Percentiles rank a stretch among this genome's conserved stretches.
phyloP scores from a whole-genome alignment of 2,888 invertebrate genomes.

The Cremastinae sp. region DNA sequence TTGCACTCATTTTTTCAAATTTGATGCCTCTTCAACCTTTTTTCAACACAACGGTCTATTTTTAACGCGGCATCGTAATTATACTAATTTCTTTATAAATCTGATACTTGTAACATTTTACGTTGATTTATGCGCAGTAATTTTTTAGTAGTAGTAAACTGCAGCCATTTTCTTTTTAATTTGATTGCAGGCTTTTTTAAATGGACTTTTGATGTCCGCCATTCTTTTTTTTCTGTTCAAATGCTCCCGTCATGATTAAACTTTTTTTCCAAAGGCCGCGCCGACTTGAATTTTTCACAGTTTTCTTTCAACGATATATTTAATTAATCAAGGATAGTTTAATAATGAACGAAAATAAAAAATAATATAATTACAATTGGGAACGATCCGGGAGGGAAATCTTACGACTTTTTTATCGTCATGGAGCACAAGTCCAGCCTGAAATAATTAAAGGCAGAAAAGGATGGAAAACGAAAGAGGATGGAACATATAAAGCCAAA shows the following conservation, averaged over 20 bases:
- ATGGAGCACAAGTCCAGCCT: not conserved
- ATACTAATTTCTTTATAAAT: no score
- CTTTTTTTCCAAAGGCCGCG: not conserved
- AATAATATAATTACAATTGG: not conserved
- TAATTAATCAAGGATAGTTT: not conserved
- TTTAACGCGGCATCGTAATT: no score
- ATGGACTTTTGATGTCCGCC: no score
- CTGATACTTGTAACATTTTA: no score
- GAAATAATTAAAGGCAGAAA: constrained; percentile 26
- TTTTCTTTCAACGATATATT: not conserved
- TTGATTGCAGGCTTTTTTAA: no score
- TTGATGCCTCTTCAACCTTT: not conserved
- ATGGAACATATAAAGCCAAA: constrained; percentile 8
- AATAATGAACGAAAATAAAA: not conserved
- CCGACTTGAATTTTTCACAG: not conserved
- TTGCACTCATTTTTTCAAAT: not conserved
- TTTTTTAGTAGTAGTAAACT: no score
- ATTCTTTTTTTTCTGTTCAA: no score
- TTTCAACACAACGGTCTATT: no score
- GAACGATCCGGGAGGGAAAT: constrained; percentile 10
- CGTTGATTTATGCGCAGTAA: no score
- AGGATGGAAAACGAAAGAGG: constrained; percentile 9
- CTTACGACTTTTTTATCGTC: constrained; percentile 37
- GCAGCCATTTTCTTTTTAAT: no score
- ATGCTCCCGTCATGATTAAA: no score